Conservation (phyloP, 2,797 vertebrate species). For the Anabas testudineus region DNA sequence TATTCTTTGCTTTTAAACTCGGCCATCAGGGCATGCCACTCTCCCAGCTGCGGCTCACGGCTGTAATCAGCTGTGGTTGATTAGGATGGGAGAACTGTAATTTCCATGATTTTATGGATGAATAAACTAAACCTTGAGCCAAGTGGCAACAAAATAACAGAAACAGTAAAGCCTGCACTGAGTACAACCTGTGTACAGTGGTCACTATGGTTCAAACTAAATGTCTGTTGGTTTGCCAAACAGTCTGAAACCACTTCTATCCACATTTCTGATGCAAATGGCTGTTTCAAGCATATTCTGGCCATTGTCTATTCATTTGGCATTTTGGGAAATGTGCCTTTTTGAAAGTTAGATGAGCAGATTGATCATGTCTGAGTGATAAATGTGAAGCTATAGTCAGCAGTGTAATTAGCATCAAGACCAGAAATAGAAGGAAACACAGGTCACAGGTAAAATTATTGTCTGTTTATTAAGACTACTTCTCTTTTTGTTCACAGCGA, state of each 20-base stretch:
- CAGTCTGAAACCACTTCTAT: not conserved
- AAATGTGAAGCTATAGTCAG: not conserved
- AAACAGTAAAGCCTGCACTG: not conserved
- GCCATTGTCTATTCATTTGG: not conserved
- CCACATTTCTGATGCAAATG: too few relatives aligned
- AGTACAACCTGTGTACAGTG: not conserved
- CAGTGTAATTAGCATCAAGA: not conserved
- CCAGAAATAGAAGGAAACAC: not conserved
- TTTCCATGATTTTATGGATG: constrained; percentile 6
- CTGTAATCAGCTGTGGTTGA: constrained; percentile 7
- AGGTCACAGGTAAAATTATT: too few relatives aligned
- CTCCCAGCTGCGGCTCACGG: not conserved
- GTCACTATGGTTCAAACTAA: not conserved
- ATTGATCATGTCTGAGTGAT: not conserved
- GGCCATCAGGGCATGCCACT: not conserved
- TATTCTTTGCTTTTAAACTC: not conserved
- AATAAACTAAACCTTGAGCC: not conserved
- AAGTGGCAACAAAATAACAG: constrained; percentile 4
- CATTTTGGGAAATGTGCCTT: not conserved
- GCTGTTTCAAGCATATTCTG: not conserved
- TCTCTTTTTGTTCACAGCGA: not conserved
- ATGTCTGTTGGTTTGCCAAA: not conserved
- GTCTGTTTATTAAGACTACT: not conserved
- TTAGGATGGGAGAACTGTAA: not conserved
- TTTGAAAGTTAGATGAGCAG: not conserved